Evolutionary conservation across 2,797 vertebrate species (phyloP).

Genomic region (Alcedo quadribrachys): DNA sequence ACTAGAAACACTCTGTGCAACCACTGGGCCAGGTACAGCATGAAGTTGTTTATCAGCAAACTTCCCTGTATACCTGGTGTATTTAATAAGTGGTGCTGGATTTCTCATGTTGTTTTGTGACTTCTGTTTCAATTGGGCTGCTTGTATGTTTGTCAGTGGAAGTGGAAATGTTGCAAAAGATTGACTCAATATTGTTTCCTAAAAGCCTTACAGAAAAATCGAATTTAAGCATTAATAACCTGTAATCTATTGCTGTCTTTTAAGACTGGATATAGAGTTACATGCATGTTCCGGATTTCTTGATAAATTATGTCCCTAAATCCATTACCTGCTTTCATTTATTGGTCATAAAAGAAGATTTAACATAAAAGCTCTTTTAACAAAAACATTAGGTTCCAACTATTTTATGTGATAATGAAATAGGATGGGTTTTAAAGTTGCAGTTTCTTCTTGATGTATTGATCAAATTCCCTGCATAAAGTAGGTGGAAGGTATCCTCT

Average conservation of each 20-base stretch:
- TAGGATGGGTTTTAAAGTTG: constrained; percentile 25
- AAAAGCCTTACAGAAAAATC: neutral
- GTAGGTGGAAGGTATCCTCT: constrained; percentile 1
- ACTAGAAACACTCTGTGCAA: neutral
- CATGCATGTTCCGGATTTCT: constrained; percentile 15
- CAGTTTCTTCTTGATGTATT: constrained; percentile 38
- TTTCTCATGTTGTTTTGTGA: neutral
- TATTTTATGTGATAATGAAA: constrained; percentile 58
- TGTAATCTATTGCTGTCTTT: neutral
- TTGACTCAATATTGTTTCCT: neutral
- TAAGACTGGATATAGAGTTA: constrained; percentile 8
- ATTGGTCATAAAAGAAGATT: constrained; percentile 23
- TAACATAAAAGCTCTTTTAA: constrained; percentile 54
- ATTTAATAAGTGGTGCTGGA: neutral
- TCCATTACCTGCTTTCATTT: constrained; percentile 21
- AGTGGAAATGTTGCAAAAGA: neutral
- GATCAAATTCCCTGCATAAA: constrained; percentile 17
- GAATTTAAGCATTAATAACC: neutral
- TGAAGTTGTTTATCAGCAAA: neutral
- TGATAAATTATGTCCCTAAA: constrained; percentile 36
- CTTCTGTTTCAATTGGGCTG: neutral
- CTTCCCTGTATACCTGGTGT: neutral
- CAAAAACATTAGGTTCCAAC: constrained; percentile 36
- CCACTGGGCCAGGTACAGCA: neutral
- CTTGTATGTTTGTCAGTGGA: neutral